These are phyloP conservation scores for Netelia melanura DNA, from an alignment of 2,888 invertebrate species.

Conservation along the genomic window DNA sequence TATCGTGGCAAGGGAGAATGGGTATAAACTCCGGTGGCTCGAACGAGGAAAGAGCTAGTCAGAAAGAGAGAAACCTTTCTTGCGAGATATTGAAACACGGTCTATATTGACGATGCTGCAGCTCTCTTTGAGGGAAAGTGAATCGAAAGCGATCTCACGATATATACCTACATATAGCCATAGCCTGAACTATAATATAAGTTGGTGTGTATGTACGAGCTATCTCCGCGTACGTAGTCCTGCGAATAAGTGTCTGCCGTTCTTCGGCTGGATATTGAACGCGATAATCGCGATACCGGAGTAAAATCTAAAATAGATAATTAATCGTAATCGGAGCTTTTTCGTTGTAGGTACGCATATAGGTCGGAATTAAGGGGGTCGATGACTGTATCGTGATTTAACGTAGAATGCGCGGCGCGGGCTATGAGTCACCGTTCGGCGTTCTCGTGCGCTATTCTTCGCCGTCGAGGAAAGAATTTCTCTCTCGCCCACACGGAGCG, in stretches of 20 bases:
- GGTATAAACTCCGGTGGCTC: neutral
- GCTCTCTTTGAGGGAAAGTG: conserved; percentile 62
- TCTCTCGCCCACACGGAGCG: conserved; percentile 16
- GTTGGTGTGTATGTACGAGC: no score
- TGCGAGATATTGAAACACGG: conserved; percentile 9
- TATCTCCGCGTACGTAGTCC: no score
- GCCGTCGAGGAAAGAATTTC: conserved; percentile 15
- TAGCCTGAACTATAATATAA: no score
- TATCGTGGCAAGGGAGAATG: conserved; percentile 2
- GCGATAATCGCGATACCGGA: neutral
- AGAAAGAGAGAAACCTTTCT: conserved; percentile 32
- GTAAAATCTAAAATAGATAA: neutral
- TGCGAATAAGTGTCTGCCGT: no score
- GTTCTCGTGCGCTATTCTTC: conserved; percentile 7
- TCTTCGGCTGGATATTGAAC: neutral
- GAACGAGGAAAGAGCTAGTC: neutral
- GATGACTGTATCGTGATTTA: neutral
- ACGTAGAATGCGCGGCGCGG: no score
- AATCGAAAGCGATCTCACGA: conserved; percentile 62
- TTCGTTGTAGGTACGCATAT: no score
- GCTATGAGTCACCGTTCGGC: conserved; percentile 21
- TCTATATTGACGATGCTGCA: conserved; percentile 37
- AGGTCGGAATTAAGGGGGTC: neutral
- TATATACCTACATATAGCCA: neutral
- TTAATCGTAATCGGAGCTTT: no score